Evolutionary conservation across 2,888 invertebrate genomes (phyloP), one percentile per base, ranked within the genome.

Genomic region (Calliscelio sp.): DNA sequence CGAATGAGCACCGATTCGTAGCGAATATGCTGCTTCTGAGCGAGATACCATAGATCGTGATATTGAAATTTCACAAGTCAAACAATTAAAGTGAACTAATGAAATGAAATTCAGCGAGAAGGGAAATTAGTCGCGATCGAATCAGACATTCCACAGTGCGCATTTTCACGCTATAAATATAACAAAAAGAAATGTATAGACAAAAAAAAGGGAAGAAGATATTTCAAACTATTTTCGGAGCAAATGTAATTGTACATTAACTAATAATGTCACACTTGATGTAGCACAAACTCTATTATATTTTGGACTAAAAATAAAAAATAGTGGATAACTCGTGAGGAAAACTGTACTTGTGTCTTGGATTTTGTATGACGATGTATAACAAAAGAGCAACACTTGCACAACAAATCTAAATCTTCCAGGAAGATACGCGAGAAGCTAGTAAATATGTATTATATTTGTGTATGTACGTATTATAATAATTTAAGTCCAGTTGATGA

Each of bases 1-100:
- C 99, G 95, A 99, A 99, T 94, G 99, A 99, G 94, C 99, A 98
- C 20, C 16, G 22, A 11, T 61, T 18, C 16, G 24, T 44, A 38
- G 32, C 16, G 44, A 53, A 32, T 68, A 24, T 32, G 46, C 14
- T 38, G 20, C n/a, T 18, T 41, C 10, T 24, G 49, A 68, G n/a
- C 18, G 22, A 38, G 16, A 79, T 46, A 49, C 20, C 16, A 63
- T 32, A 49, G 57, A 57, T 65, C 65, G 75, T 65, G 65, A 75
- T 75, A 75, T 74, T 61, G 22, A 51, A 51, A 11, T 25, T 20
- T 22, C n/a, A 51, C 61, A 53, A 41, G 55, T 75, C 55, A 41
- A 2, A 63, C 24, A 41, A 53, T 68, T 59, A 16, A 57, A 71
- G 28, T 70, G 32, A 2, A 63, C 24, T 28, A 53, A 61, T 59